Evolutionary conservation across 2,113 vertebrate species (phyloP), one percentile per base, ranked within the genome.

Genomic region (Pyrgilauda ruficollis): DNA sequence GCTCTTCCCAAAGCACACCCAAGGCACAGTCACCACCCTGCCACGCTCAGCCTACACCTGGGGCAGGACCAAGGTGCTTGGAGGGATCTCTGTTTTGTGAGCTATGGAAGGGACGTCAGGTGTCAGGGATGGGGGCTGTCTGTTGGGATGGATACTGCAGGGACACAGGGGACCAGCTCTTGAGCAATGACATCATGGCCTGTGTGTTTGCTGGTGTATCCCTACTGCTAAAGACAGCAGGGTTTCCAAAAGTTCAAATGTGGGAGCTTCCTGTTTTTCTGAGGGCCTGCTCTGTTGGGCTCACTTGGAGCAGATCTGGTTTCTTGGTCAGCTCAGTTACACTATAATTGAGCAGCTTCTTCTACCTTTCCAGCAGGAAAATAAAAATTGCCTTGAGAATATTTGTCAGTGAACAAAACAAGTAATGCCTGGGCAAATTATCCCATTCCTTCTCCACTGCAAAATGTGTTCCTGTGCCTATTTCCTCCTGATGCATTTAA

Each of bases 31-130:
- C 81, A 67, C 87, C 21, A 2, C 37, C 50, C 76, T 89, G 77
- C 43, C 14, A 3, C 0, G 1, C 80, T 77, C 2, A 1, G 50
- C 62, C 55, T 61, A 1, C 1, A 1, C 10, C 50, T 78, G 77
- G 43, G 67, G 39, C 37, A 37, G 11, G 16, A 55, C 35, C 3
- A 7, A 46, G 63, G 13, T 3, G 3, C 68, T 77, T 8, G 50
- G 31, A 69, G 27, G 63, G 39, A 37, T 47, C 53, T 88, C 44
- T 55, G 19, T 39, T 56, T n/a, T 69, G 31, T 44, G 68, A 80
- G 50, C 50, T 67, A 0, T 14, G n/a, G 52, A 73, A 66, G 49
- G 49, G 26, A n/a, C 39, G 46, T 53, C 11, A 35, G 37, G 26
- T 46, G 30, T 23, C 12, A 50, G 52, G 39, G 30, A 59, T 24